Conservation (phyloP, 2,888 invertebrate species). For the Apotomis turbidana region DNA sequence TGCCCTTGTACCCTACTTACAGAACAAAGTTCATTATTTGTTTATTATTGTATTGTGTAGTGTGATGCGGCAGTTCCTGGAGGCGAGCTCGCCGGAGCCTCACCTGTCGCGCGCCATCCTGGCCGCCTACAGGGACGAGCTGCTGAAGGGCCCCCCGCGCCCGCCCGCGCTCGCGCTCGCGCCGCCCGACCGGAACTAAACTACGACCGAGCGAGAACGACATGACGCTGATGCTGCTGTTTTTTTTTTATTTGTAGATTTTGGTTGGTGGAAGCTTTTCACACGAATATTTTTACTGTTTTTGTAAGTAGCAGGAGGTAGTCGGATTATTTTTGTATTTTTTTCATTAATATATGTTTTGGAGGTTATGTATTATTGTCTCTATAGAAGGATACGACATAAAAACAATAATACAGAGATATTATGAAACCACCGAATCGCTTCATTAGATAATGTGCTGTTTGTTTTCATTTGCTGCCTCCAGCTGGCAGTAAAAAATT, state of each 20-base stretch:
- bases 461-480: not conserved
- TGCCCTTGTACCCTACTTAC: no score
- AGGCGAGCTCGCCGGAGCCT: slow-evolving; percentile 75
- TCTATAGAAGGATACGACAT: not conserved
- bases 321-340: no score
- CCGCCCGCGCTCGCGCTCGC: slow-evolving; percentile 68
- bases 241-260: not conserved
- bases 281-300: not conserved
- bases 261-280: not conserved
- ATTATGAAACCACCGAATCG: not conserved
- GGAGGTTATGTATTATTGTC: no score
- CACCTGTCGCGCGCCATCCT: slow-evolving; percentile 76
- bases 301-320: not conserved
- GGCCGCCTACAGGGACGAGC: slow-evolving; percentile 79
- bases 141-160: slow-evolving; percentile 72
- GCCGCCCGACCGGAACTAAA: slow-evolving; percentile 71
- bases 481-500: not conserved
- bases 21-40: no score
- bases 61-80: slow-evolving; percentile 80
- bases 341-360: no score
- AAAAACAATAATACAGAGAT: not conserved
- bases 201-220: not conserved
- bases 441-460: not conserved
- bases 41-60: slow-evolving; percentile 49
- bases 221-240: slow-evolving; percentile 10